Base-by-base conservation (phyloP, 2,888 invertebrate species). In the Acronicta alni region DNA sequence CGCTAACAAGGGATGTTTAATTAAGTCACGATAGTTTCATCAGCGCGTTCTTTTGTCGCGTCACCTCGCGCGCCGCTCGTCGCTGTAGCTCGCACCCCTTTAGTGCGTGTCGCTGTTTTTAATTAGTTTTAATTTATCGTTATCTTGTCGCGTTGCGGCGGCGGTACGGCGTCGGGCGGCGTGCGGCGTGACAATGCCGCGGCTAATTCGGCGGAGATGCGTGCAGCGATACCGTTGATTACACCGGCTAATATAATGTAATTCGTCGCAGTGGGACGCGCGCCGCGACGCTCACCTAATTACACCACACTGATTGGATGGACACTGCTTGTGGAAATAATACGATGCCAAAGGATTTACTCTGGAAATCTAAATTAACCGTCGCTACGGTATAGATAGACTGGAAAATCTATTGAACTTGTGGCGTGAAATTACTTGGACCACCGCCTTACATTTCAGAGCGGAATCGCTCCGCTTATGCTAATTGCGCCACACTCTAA, bases 1-100 rank as follows among this genome's bases (percentile, higher is more conserved):
- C 49, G 67, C 66, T 70, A 72, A 79, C 77, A 58, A 78, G 78
- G 41, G 74, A 72, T 77, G 78, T 77, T 86, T 87, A 88, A 89
- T 88, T 85, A 88, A 85, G 43, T 74, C 72, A 70, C 75, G 76
- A 82, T 85, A 84, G 84, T 85, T 83, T 72, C 80, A 82, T 81
- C 78, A 70, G 74, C 53, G 54, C 66, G 67, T 80, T 77, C 79
- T 80, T 82, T 77, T 75, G 78, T 80, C 67, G 67, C 69, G 17
- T 55, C 51, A 46, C 48, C 52, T 65, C 51, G 41, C 38, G 17
- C 53, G 42, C 49, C 39, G 35, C 47, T 37, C 42, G 35, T 17
- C 43, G 18, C n/a, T n/a, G 30, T 45, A 44, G 30, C 32, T 47
- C 38, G 52, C 57, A 30, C 52, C 62, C 51, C 56, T 57, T 62